These are phyloP conservation scores for Ectemnius lituratus DNA, from an alignment of 2,888 invertebrate genomes.

Conservation along the genomic window DNA sequence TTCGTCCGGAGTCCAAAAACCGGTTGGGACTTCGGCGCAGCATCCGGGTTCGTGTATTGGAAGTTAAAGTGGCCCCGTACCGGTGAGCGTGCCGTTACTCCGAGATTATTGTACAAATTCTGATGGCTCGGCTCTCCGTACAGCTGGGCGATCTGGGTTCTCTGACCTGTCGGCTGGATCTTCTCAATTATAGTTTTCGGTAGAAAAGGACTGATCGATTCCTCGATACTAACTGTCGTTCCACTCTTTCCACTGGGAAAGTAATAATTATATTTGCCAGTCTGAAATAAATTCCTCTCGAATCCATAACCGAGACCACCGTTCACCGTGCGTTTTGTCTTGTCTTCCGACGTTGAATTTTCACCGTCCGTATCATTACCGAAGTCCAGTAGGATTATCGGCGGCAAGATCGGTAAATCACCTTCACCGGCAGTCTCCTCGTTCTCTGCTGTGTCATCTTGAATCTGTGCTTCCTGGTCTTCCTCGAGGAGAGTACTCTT, in stretches of 20 bases:
- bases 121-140: not conserved
- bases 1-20: slow-evolving; percentile 71
- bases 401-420: slow-evolving; percentile 70
- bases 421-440: slow-evolving; percentile 14
- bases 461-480: not conserved
- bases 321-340: slow-evolving; percentile 85
- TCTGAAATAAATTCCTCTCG: slow-evolving; percentile 77
- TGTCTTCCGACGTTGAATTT: slow-evolving; percentile 67
- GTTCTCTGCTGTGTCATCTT: slow-evolving; percentile 15
- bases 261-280: slow-evolving; percentile 71
- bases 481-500: not conserved
- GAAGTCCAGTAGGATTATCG: slow-evolving; percentile 73
- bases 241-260: slow-evolving; percentile 73
- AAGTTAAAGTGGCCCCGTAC: slow-evolving; percentile 14
- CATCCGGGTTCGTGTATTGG: slow-evolving; percentile 24
- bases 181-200: slow-evolving; percentile 72
- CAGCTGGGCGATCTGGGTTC: not conserved
- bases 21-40: slow-evolving; percentile 34
- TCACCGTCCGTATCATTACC: slow-evolving; percentile 64
- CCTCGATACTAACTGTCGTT: slow-evolving; percentile 75
- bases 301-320: slow-evolving; percentile 86
- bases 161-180: slow-evolving; percentile 54
- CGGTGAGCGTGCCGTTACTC: not conserved
- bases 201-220: slow-evolving; percentile 72
- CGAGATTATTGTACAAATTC: slow-evolving; percentile 11